Percentiles rank a stretch among this genome's conserved stretches.
Evolutionary conservation across 2,888 invertebrate species (phyloP).

Genomic region (Mechanitis messenoides): DNA sequence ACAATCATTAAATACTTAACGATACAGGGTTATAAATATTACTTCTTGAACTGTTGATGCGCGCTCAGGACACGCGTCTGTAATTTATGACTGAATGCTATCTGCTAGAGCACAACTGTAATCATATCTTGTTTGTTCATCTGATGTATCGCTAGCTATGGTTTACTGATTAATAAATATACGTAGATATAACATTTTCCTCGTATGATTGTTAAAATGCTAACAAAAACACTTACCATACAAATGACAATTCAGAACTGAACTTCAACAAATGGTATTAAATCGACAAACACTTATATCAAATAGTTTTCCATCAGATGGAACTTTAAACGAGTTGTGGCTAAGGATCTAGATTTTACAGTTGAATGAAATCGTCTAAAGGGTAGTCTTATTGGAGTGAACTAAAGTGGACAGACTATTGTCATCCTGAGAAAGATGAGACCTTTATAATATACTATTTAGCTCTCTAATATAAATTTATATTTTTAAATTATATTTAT

Average conservation of each 20-base stretch:
- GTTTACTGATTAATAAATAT: neutral
- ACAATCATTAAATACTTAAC: no score
- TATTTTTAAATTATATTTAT: no score
- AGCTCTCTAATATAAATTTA: no score
- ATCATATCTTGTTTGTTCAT: no score
- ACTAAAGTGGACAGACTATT: conserved; percentile 3
- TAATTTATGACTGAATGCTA: no score
- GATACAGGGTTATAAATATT: no score
- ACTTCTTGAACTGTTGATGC: no score
- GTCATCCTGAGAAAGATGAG: neutral
- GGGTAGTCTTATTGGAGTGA: neutral
- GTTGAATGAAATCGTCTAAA: conserved; percentile 1
- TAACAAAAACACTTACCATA: no score
- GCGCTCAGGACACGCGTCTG: no score
- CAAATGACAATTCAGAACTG: neutral
- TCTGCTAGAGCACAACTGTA: no score
- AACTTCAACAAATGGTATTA: neutral
- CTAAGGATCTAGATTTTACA: neutral
- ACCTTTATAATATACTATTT: no score
- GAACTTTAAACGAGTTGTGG: conserved; percentile 2
- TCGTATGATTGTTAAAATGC: no score
- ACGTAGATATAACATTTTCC: neutral
- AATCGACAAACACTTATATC: neutral
- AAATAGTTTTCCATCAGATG: neutral
- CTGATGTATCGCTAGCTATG: neutral